Evolutionary conservation across 2,888 invertebrate species (phyloP), one percentile per base, ranked within the genome.

Genomic region (Leucoptera coffeella): DNA sequence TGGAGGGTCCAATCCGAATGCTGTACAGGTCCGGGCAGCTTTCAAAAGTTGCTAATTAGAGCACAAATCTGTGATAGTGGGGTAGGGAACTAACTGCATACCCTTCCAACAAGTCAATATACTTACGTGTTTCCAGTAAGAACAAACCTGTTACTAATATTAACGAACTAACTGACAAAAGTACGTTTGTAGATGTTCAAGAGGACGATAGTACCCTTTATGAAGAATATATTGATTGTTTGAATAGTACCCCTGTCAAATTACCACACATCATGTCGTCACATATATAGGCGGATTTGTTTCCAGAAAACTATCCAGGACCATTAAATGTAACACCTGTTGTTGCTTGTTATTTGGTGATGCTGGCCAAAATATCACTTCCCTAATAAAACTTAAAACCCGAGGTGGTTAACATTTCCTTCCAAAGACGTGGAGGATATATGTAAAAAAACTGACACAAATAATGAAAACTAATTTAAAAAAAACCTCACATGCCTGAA

Each of bases 1-100:
- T 23, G 29, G 28, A 9, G 31, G 31, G 13, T 32, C 28, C 23
- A 32, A 32, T 17, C 29, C 28, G 7, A 32, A 27, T 4, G 32
- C 30, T 3, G 22, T 22, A 3, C 27, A 27, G 9, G 22, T 27
- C n/a, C n/a, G 22, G n/a, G 22, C 27, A 2, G 27, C 27, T 14
- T 27, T 11, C 22, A 27, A 14, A 22, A 12, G 15, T 15, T 27
- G 12, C 8, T 27, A 5, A 27, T 27, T 15, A 22, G 27, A 15
- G 27, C 27, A 2, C 22, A 27, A 27, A 27, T 27, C 12, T 10
- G 22, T 2, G 22, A 22, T 6, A 22, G 15, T 3, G 22, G 27
- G 2, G 4, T 27, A 5, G 27, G 27, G 10, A 27, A n/a, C n/a
- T n/a, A n/a, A 27, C n/a, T 27, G 27, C 12, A 14, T 27, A 5